Conservation (phyloP, 2,888 invertebrate species). For the Nymphalis urticae region DNA sequence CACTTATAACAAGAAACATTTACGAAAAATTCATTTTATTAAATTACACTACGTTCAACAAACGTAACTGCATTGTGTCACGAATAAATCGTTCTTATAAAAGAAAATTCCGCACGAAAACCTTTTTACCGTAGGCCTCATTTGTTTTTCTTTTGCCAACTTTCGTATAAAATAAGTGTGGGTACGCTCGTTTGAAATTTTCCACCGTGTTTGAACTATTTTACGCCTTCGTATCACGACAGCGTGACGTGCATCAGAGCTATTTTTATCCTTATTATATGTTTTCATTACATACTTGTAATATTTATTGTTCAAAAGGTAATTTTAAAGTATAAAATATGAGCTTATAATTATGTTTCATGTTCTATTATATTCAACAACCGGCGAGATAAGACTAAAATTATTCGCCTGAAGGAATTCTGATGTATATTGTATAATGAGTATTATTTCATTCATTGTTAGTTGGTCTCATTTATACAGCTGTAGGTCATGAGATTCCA, state of each 20-base stretch:
- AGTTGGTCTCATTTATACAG: no score
- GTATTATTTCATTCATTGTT: no score
- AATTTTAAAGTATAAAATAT: not conserved
- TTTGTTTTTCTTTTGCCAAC: conserved; percentile 45
- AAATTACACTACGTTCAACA: conserved; percentile 1
- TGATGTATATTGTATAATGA: no score
- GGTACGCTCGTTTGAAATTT: conserved; percentile 39
- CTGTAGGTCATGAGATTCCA: no score
- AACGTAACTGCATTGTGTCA: conserved; percentile 23
- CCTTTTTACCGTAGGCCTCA: conserved; percentile 43
- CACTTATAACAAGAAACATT: not conserved
- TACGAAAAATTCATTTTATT: conserved; percentile 3
- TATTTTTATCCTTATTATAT: conserved; percentile 9
- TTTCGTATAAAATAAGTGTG: conserved; percentile 43
- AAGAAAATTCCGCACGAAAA: conserved; percentile 41
- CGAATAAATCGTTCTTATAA: conserved; percentile 42
- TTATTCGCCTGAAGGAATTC: no score
- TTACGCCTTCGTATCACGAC: conserved; percentile 33
- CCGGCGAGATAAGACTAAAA: no score
- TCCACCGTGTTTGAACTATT: conserved; percentile 41
- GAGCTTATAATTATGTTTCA: no score
- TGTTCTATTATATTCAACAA: no score
- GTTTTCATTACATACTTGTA: not conserved
- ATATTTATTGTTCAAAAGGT: not conserved
- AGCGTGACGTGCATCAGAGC: conserved; percentile 32